Percentiles rank a stretch among this genome's conserved stretches.
phyloP scores from a whole-genome alignment of 2,113 vertebrate species.

The Myocastor coypus region DNA sequence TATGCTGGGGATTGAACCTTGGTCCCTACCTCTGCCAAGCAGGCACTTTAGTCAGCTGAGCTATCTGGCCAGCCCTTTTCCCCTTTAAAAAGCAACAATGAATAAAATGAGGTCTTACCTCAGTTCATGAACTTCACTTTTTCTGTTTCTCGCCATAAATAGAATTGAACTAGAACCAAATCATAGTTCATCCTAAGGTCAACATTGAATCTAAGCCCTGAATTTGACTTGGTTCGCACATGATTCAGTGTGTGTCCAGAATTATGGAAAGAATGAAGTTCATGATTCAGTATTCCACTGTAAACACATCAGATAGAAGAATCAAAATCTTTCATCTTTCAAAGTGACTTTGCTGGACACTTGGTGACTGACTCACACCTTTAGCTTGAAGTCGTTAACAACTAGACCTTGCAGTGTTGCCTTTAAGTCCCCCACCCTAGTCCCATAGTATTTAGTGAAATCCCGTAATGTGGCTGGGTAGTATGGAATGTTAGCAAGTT shows the following conservation, averaged over 20 bases:
- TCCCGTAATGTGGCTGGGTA: conserved; percentile 81
- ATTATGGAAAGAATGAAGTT: too few relatives aligned
- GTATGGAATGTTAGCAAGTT: conserved; percentile 86
- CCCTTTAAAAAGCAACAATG: conserved; percentile 53
- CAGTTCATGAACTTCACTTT: not conserved
- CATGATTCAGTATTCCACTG: too few relatives aligned
- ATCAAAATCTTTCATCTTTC: conserved; percentile 80
- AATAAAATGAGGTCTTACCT: not conserved
- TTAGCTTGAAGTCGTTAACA: conserved; percentile 82
- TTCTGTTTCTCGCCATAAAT: not conserved
- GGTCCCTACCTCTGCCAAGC: too few relatives aligned
- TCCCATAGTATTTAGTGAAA: conserved; percentile 81
- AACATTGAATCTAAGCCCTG: not conserved
- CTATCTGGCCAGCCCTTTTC: not conserved
- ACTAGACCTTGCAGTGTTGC: conserved; percentile 78
- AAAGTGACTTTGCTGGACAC: conserved; percentile 69
- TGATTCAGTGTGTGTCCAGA: not conserved
- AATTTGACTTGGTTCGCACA: not conserved
- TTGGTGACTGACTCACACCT: conserved; percentile 72
- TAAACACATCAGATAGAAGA: conserved; percentile 73
- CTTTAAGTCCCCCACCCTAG: conserved; percentile 80
- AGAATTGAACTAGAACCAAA: not conserved
- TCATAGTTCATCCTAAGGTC: not conserved
- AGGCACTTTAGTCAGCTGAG: too few relatives aligned
- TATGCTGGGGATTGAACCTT: too few relatives aligned